Evolutionary conservation across 1,140 invertebrate species (phyloP).

Genomic region (Teleogryllus occipitalis): DNA sequence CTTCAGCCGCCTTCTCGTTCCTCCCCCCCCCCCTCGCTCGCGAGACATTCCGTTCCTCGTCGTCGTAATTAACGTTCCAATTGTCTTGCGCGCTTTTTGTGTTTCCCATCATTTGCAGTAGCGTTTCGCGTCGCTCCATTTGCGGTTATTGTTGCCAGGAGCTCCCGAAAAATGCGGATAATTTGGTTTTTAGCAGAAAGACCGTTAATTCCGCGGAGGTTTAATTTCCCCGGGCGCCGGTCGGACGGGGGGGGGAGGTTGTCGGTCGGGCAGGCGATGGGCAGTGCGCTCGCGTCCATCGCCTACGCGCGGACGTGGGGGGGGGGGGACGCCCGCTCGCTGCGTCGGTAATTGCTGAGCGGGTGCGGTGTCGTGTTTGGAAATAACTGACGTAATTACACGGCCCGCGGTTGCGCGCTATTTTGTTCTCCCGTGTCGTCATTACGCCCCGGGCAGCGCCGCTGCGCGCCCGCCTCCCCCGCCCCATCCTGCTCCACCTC

Average conservation of each 20-base stretch:
- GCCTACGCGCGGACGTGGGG: no score
- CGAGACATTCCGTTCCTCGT: background rate
- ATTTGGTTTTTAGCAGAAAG: constrained; percentile 1
- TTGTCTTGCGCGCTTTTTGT: background rate
- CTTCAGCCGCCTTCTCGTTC: background rate
- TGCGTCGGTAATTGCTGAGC: background rate
- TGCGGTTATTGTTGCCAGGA: background rate
- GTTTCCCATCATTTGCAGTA: background rate
- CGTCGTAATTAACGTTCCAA: background rate
- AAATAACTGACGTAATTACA: constrained; percentile 5
- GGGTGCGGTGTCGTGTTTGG: background rate
- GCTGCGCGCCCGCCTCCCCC: no score
- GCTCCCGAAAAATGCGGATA: background rate
- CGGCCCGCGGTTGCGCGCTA: background rate
- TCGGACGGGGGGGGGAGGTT: no score
- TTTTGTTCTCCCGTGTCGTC: background rate
- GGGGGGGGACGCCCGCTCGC: no score
- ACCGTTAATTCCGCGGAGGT: background rate
- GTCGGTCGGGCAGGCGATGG: no score
- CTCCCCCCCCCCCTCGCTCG: background rate
- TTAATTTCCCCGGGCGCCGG: background rate
- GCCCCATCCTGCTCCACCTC: no score
- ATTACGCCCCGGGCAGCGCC: background rate
- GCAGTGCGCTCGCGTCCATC: no score
- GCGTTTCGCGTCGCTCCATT: background rate